Base-by-base conservation (phyloP, 2,113 vertebrate genomes). In the Oryzias melastigma region DNA sequence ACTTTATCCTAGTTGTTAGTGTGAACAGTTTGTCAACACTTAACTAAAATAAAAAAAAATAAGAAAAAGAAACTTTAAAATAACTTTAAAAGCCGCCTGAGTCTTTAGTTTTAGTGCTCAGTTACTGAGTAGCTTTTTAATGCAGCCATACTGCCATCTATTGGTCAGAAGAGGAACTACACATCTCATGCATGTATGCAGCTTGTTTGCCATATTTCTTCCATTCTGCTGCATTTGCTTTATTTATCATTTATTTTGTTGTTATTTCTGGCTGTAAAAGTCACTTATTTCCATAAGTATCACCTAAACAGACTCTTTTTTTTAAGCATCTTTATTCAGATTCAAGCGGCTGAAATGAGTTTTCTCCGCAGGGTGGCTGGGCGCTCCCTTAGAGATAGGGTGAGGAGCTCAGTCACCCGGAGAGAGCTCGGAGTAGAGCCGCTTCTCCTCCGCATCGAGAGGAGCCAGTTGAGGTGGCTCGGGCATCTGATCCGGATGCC, bases 121-220 rank as follows among this genome's bases (percentile, higher is more conserved):
- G 46, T 54, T 65, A 41, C n/a, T 52, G 40, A 49, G 44, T 47
- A 14, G 1, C n/a, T 73, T 69, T 93, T 93, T 88, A 90, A 53
- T 91, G 96, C 86, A 87, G 92, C 90, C 91, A 94, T 76, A 94
- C 93, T 96, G 94, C 95, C 95, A 97, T 94, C 95, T 96, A 90
- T 93, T 92, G 95, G 91, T 80, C 44, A 17, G 22, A 54, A 42
- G 50, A 22, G 74, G 92, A 83, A 98, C 82, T 90, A 44, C 90
- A 71, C 27, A 41, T 58, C 14, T 18, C 67, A 62, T 67, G 12
- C 43, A 44, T 14, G 45, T 18, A 7, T 69, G 17, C 25, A 16
- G 68, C 61, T 59, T 52, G 22, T 65, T 5, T 20, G 25, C 44
- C 35, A 22, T 71, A 51, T 73, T 61, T 48, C 45, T 69, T n/a